phyloP scores from a whole-genome alignment of 2,797 vertebrate species.

The Petrocephalus sullivani region DNA sequence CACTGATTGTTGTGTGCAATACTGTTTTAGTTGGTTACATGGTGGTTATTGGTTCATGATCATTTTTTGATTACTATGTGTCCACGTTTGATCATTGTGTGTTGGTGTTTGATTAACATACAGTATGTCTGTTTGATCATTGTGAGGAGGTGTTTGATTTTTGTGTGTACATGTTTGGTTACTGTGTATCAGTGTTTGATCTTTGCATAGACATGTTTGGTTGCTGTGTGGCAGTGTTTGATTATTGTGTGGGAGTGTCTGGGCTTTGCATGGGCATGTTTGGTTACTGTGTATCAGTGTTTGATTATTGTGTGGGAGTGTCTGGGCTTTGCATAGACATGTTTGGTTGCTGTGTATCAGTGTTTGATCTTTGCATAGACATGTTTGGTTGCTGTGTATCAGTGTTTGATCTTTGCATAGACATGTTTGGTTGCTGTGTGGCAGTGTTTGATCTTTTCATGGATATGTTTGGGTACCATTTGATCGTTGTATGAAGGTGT shows the following conservation, averaged over 20 bases:
- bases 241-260: background rate
- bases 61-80: background rate
- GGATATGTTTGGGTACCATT: background rate
- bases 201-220: background rate
- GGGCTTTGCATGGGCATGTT: background rate
- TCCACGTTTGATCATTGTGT: background rate
- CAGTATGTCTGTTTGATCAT: background rate
- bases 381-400: too few relatives aligned
- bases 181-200: background rate
- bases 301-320: too few relatives aligned
- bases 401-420: too few relatives aligned
- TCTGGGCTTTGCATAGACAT: background rate
- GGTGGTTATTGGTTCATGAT: background rate
- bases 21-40: background rate
- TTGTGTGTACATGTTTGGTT: background rate
- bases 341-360: background rate
- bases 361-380: too few relatives aligned
- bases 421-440: background rate
- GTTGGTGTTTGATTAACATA: background rate
- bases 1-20: background rate
- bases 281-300: background rate
- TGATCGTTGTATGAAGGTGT: background rate
- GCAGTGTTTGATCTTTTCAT: background rate
- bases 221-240: background rate
- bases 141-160: background rate